Conservation (phyloP, 2,888 invertebrate species). For the Erebia aethiops region DNA sequence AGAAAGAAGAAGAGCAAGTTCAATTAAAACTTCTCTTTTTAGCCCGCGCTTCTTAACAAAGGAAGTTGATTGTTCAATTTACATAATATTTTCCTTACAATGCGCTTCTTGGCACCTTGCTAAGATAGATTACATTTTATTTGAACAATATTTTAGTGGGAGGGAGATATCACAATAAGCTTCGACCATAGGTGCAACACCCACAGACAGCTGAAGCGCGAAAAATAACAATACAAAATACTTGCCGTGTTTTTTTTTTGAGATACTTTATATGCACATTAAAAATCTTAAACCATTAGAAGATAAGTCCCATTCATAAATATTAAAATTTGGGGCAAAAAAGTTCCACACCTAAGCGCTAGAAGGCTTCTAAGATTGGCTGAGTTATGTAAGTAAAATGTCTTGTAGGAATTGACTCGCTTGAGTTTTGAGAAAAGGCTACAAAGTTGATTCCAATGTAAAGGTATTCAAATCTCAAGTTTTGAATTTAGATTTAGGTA, state of each 20-base stretch:
- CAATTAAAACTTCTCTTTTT: conserved; percentile 64
- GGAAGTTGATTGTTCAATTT: conserved; percentile 52
- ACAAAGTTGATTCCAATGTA: conserved; percentile 3
- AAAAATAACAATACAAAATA: too few species aligned
- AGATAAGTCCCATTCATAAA: not conserved
- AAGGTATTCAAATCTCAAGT: too few species aligned
- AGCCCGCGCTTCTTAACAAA: conserved; percentile 50
- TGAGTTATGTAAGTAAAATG: too few species aligned
- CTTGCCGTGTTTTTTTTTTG: too few species aligned
- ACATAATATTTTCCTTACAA: conserved; percentile 38
- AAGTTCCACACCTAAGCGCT: conserved; percentile 15
- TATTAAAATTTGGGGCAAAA: not conserved
- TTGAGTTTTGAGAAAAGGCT: conserved; percentile 8
- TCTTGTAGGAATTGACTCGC: conserved; percentile 25
- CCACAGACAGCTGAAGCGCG: too few species aligned
- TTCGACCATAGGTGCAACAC: too few species aligned
- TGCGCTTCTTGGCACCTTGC: conserved; percentile 8
- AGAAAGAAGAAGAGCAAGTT: conserved; percentile 58
- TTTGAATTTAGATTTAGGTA: conserved; percentile 6
- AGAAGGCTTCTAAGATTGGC: conserved; percentile 28
- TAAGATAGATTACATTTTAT: not conserved
- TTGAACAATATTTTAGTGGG: not conserved
- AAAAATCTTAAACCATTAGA: too few species aligned
- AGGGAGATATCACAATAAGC: too few species aligned
- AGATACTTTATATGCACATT: too few species aligned